phyloP scores from a whole-genome alignment of 2,113 vertebrate species.

The Agapornis roseicollis region DNA sequence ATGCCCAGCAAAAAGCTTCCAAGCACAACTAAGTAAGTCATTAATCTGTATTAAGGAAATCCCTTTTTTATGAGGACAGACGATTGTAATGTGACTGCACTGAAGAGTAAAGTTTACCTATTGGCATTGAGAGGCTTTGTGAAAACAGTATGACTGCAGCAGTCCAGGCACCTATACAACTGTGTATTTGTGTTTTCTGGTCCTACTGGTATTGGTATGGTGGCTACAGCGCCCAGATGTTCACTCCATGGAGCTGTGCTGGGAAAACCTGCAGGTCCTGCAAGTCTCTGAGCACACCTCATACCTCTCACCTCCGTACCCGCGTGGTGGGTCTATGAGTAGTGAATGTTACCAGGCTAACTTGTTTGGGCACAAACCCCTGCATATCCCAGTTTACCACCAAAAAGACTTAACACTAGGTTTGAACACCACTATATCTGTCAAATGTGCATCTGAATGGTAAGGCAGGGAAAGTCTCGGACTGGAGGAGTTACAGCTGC shows the following conservation, averaged over 20 bases:
- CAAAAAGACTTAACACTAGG: neutral
- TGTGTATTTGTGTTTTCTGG: neutral
- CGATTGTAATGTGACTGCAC: neutral
- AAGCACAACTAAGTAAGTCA: conserved; percentile 18
- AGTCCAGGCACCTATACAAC: neutral
- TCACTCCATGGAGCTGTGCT: accelerated
- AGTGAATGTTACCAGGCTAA: accelerated
- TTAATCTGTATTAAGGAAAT: neutral
- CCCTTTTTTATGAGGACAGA: neutral
- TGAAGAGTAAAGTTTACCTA: neutral
- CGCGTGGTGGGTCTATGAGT: accelerated
- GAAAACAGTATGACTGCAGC: neutral
- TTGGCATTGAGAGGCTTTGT: neutral
- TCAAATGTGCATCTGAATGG: accelerated
- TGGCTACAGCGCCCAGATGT: accelerated
- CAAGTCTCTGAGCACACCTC: accelerated
- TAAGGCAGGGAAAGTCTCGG: accelerated
- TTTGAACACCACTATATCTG: accelerated
- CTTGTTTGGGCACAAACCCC: accelerated
- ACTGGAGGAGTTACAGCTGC: neutral
- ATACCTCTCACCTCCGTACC: accelerated
- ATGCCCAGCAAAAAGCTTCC: neutral
- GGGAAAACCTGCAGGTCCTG: neutral
- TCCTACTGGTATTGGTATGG: neutral
- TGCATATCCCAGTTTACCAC: accelerated